Evolutionary conservation across 2,888 invertebrate species (phyloP), one percentile per base, ranked within the genome.

Genomic region (Mythimna impura): DNA sequence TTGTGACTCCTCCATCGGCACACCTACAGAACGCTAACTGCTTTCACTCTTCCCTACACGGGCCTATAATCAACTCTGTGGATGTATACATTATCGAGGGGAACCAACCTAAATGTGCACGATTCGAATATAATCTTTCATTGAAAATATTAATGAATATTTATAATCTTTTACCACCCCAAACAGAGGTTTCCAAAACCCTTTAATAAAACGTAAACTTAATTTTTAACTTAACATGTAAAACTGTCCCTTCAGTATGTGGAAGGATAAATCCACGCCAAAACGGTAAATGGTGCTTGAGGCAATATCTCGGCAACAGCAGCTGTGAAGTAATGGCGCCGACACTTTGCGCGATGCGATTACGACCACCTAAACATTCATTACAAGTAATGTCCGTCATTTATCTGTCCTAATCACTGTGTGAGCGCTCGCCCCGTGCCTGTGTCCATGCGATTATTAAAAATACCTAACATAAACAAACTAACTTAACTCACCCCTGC

Each of bases 311-410:
- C 93, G 91, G 93, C 93, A 92, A 93, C 95, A 93, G 94, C 96
- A 95, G 96, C 95, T 95, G 95, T 90, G 92, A 90, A 91, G 95
- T 95, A 94, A 96, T 96, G 95, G 96, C 94, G 94, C 93, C 94
- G 94, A 94, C 95, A 95, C 95, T 96, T 95, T 95, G 93, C 95
- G 94, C 95, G 94, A 95, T 95, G 94, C 93, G 94, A 96, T 96
- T 95, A 96, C 95, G 96, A 94, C 94, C 95, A 95, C 95, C 96
- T 96, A 96, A 96, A 96, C 96, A 96, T 96, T 96, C 95, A 96
- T 96, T 96, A 96, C 95, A 93, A 94, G 93, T 96, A 95, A 96
- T 96, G 95, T 94, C 95, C 93, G 94, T 95, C 95, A 95, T 96
- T 95, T 96, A 96, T 96, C 94, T 94, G 92, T 91, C 93, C 94